Evolutionary conservation across 2,113 vertebrate genomes (phyloP).

Genomic region (Tyto alba): DNA sequence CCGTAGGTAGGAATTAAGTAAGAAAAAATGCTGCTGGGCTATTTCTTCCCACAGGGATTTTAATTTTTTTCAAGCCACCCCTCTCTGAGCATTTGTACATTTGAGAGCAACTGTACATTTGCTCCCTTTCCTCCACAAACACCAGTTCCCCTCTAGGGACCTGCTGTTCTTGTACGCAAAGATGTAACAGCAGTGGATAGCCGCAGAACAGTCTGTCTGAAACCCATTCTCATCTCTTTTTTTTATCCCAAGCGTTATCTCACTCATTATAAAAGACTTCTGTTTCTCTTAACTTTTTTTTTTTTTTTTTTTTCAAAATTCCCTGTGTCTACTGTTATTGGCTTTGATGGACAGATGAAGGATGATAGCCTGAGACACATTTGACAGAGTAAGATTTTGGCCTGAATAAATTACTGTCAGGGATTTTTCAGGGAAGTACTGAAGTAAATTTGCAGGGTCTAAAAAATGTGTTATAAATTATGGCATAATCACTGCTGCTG

Average conservation of each 20-base stretch:
- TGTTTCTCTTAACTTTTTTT: not conserved
- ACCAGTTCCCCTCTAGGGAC: not conserved
- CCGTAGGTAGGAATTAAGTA: not conserved
- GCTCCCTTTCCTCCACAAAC: not conserved
- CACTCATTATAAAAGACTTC: not conserved
- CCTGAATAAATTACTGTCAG: constrained; percentile 56
- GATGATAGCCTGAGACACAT: not conserved
- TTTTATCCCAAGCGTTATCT: not conserved
- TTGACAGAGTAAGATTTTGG: constrained; percentile 31
- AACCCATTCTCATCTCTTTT: not conserved
- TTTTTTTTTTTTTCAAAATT: not conserved
- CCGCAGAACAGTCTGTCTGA: not conserved
- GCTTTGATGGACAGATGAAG: constrained; percentile 46
- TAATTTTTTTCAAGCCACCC: not conserved
- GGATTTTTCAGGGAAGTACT: constrained; percentile 17
- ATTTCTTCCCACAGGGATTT: not conserved
- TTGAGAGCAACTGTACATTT: not conserved
- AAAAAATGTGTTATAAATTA: constrained; percentile 41
- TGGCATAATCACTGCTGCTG: not conserved
- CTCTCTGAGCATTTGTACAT: not conserved
- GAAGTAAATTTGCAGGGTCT: constrained; percentile 37
- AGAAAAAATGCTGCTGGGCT: not conserved
- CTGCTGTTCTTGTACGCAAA: not conserved
- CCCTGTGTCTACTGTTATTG: not conserved
- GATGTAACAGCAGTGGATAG: not conserved